Percentiles rank a stretch among this genome's conserved stretches.
These are phyloP conservation scores for Agrenia bidenticulata DNA, from an alignment of 2,888 invertebrate genomes.

Conservation along the genomic window DNA sequence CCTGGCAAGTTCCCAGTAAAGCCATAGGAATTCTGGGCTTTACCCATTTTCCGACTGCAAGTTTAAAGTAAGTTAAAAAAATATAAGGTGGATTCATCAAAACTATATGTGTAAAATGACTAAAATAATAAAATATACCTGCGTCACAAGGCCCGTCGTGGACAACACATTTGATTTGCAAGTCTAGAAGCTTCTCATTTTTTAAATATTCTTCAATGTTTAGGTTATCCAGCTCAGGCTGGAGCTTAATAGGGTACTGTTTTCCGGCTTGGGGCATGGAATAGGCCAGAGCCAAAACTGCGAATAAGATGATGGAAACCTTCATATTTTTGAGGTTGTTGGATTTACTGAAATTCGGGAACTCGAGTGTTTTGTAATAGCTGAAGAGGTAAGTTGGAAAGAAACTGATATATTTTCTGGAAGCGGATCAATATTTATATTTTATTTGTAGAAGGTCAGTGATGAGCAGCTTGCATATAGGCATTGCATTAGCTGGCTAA, in stretches of 20 bases:
- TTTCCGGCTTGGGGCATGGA: constrained; percentile 14
- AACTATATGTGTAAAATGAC: neutral
- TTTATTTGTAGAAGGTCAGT: no score
- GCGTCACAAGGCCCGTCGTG: neutral
- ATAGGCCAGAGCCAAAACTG: neutral
- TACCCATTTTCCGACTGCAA: constrained; percentile 37
- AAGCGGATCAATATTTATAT: no score
- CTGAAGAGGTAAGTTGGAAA: no score
- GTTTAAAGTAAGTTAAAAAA: constrained; percentile 6
- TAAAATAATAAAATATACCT: neutral
- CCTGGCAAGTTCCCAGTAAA: constrained; percentile 30
- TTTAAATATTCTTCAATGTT: constrained; percentile 38
- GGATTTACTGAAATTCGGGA: no score
- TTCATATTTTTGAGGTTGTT: constrained; percentile 9
- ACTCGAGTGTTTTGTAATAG: no score
- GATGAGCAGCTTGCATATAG: no score
- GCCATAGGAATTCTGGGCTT: constrained; percentile 34
- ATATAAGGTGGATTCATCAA: neutral
- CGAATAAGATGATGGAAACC: neutral
- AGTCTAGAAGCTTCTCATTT: constrained; percentile 32
- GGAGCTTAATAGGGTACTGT: constrained; percentile 34
- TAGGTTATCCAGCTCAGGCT: constrained; percentile 40
- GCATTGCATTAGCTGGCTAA: no score
- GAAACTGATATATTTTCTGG: no score
- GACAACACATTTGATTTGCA: constrained; percentile 34